These are phyloP conservation scores for Hipposideros armiger DNA, from an alignment of 2,113 vertebrate genomes.

Conservation along the genomic window DNA sequence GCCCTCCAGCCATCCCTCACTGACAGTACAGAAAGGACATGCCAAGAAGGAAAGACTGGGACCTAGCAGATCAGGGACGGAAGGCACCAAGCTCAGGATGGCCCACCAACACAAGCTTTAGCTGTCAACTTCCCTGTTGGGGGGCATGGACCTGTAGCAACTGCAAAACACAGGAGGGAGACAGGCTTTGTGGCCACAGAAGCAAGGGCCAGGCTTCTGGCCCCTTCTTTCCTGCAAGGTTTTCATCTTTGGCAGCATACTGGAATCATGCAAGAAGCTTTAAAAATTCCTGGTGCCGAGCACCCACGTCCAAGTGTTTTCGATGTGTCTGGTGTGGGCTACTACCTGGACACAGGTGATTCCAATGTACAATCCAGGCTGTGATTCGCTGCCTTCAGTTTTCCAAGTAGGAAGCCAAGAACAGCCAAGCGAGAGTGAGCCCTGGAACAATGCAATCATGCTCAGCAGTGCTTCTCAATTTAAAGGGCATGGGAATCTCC, in stretches of 20 bases:
- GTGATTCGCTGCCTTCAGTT: too few species aligned
- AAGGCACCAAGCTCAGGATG: not conserved
- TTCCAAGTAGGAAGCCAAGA: not conserved
- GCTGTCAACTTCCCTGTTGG: rapidly evolving
- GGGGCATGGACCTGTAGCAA: not conserved
- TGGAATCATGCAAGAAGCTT: not conserved
- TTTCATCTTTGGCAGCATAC: not conserved
- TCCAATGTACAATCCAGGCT: not conserved
- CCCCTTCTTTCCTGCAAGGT: not conserved
- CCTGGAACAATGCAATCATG: rapidly evolving
- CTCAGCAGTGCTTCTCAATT: rapidly evolving
- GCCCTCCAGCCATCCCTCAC: not conserved
- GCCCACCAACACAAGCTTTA: too few species aligned
- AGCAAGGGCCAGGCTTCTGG: too few species aligned
- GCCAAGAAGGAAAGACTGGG: not conserved
- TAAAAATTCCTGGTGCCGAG: not conserved
- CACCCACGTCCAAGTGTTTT: not conserved
- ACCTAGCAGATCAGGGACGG: rapidly evolving
- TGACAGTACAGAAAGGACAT: not conserved
- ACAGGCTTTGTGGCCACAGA: not conserved
- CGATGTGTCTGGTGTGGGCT: not conserved
- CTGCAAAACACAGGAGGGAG: not conserved
- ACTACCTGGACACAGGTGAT: not conserved
- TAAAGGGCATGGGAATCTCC: rapidly evolving
- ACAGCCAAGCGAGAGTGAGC: rapidly evolving